Conservation (phyloP, 2,113 vertebrate species). For the zebrafish (Danio rerio) region GRCz12tu NC_133198.1:31534001-31534500, state of each 20-base stretch:
- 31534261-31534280: constrained; percentile 19
- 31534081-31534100: constrained; percentile 16
- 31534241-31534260: constrained; percentile 18
- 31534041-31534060: constrained; percentile 14
- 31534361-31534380: constrained; percentile 19
- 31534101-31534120: constrained; percentile 53
- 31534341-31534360: constrained; percentile 46
- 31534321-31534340: not conserved
- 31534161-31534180: constrained; percentile 24
- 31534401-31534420: not conserved
- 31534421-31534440: constrained; percentile 8
- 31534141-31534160: not conserved
- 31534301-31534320: constrained; percentile 48
- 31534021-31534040: constrained; percentile 13
- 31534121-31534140: not conserved
- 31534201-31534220: constrained; percentile 9
- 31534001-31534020: constrained; percentile 19
- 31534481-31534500: constrained; percentile 39
- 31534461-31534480: constrained; percentile 37
- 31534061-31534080: constrained; percentile 10
- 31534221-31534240: constrained; percentile 50
- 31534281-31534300: constrained; percentile 47
- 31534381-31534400: constrained; percentile 43
- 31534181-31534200: constrained; percentile 61
- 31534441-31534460: constrained; percentile 23